A percentile compares a stretch with the other conserved stretches of the same genome.
phyloP scores from a whole-genome alignment of 2,797 vertebrate species.

The Melanotaenia nigrans region DNA sequence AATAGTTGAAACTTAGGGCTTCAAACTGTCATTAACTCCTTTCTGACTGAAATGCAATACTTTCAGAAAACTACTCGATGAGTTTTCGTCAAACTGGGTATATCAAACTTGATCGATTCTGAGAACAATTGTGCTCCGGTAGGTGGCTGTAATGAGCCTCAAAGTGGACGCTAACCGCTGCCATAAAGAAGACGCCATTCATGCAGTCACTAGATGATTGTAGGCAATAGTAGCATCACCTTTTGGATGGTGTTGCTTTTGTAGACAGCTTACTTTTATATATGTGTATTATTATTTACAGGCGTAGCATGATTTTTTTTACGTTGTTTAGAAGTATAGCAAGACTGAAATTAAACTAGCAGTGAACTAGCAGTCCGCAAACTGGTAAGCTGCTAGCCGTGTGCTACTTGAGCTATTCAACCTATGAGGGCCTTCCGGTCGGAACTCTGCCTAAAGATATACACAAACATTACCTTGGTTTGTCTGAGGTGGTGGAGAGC shows the following conservation, averaged over 20 bases:
- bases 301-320: background rate
- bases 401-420: background rate
- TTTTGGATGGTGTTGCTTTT: background rate
- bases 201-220: background rate
- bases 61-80: no score
- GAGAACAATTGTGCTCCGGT: background rate
- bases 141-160: conserved; percentile 21
- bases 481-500: background rate
- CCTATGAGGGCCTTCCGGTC: background rate
- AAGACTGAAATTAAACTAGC: background rate
- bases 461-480: background rate
- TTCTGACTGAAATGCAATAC: no score
- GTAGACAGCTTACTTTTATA: background rate
- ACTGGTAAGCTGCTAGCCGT: conserved; percentile 12
- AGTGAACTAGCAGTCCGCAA: background rate
- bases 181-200: background rate
- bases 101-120: background rate
- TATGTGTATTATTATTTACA: background rate
- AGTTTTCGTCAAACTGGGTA: no score
- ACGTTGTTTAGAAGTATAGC: background rate
- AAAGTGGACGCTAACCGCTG: background rate
- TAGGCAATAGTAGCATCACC: background rate
- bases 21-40: no score
- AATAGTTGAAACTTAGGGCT: no score
- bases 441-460: background rate